A percentile compares a stretch with the other conserved stretches of the same genome.
Evolutionary conservation across 2,113 vertebrate species (phyloP).

Genomic region (Romanogobio albipinnatus): DNA sequence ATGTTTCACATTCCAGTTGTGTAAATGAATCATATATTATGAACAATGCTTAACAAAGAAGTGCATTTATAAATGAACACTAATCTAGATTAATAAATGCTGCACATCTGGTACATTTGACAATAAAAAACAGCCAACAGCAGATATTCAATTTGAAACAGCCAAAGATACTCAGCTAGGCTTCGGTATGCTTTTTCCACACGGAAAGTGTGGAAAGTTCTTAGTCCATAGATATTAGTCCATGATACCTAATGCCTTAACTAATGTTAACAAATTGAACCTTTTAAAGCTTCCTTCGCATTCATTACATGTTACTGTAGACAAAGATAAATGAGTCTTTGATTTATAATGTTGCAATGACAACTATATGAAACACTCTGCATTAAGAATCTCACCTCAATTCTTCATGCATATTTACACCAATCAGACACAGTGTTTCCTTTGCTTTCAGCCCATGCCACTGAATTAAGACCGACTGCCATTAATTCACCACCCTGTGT

Average conservation of each 20-base stretch:
- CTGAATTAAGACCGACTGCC: constrained; percentile 24
- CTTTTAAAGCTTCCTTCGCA: neutral
- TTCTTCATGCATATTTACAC: constrained; percentile 28
- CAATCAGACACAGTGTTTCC: neutral
- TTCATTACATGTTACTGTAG: neutral
- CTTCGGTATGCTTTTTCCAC: no score
- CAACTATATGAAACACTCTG: neutral
- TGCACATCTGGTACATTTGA: no score
- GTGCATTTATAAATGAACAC: neutral
- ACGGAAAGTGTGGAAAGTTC: no score
- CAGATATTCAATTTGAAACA: no score
- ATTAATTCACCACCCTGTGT: constrained; percentile 48
- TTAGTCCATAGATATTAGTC: neutral
- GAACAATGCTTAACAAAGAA: neutral
- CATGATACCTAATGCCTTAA: neutral
- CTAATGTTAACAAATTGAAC: neutral
- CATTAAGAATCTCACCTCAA: neutral
- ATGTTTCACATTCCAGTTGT: neutral
- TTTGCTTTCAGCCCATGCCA: constrained; percentile 19
- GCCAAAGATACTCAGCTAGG: no score
- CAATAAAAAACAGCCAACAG: no score
- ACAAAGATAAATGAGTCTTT: neutral
- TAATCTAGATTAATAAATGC: neutral
- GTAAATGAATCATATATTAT: neutral
- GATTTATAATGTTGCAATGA: neutral